These are phyloP conservation scores for Vesta saturnalis DNA, from an alignment of 2,888 invertebrate genomes.

Conservation along the genomic window DNA sequence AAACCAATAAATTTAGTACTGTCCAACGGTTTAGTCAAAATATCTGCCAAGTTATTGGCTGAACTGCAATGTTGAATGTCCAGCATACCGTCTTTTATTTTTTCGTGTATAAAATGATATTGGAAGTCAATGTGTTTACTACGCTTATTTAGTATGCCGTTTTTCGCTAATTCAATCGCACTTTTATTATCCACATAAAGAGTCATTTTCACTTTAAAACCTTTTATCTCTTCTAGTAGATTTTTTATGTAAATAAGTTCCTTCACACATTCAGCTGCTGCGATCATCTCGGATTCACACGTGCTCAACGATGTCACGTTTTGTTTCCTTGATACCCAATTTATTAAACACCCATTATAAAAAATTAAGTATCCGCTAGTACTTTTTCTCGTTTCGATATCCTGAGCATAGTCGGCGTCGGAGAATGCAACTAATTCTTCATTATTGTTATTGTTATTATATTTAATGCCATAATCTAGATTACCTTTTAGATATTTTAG, in stretches of 20 bases:
- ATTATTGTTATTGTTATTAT: not conserved
- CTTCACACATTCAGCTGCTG: conserved; percentile 7
- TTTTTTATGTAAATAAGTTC: conserved; percentile 12
- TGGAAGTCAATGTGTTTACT: not conserved
- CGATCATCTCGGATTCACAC: not conserved
- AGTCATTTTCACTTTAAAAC: not conserved
- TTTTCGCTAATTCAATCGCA: conserved; percentile 9
- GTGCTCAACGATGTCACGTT: not conserved
- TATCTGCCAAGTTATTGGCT: not conserved
- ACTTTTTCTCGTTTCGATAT: not conserved
- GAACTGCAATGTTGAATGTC: conserved; percentile 3
- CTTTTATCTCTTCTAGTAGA: not conserved
- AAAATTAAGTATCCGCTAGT: conserved; percentile 11
- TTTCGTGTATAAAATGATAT: conserved; percentile 12
- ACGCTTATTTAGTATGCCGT: not conserved
- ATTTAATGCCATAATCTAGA: conserved; percentile 1
- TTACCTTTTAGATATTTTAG: conserved; percentile 9
- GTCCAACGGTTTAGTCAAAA: too few relatives aligned
- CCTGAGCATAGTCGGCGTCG: not conserved
- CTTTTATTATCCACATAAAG: conserved; percentile 8
- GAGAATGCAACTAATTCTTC: conserved; percentile 1
- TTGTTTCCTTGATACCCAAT: conserved; percentile 11
- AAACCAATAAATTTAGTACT: too few relatives aligned
- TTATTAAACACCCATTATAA: conserved; percentile 9
- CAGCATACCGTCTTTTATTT: not conserved